Evolutionary conservation across 2,113 vertebrate genomes (phyloP), one percentile per base, ranked within the genome.

Genomic region (Mola mola): DNA sequence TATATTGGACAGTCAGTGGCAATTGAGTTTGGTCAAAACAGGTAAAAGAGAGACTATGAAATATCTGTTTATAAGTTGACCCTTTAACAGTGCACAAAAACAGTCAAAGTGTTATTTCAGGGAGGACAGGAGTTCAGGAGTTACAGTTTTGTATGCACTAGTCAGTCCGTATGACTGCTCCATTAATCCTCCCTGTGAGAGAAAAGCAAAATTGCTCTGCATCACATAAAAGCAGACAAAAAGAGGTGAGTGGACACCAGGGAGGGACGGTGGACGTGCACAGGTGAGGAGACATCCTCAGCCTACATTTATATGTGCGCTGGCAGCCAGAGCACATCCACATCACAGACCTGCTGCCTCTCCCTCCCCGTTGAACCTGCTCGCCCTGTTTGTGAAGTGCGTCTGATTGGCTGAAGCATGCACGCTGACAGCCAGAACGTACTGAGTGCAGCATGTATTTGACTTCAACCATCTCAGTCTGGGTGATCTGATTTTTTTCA

Each of bases 401-500:
- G 71, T 65, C 26, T 66, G 75, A 82, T 67, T 64, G 72, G 75
- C 19, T 56, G 28, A 50, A 50, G 48, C 24, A 19, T 44, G 22
- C 2, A 9, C 49, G 59, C 56, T n/a, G 42, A 58, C 4, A n/a
- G 69, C 57, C 70, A 73, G 40, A n/a, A 50, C 12, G 0, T 24
- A 49, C 52, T 17, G 42, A 43, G 29, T 65, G 16, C 46, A 59
- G 26, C 33, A 55, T 22, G 57, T 47, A 46, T 70, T 69, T 62
- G 21, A 59, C 64, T 77, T 67, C 26, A 57, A 43, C 78, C 19
- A 52, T 66, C 75, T 49, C 43, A 62, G 47, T 82, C 52, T 55
- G 36, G 61, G 19, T 72, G 74, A 78, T 67, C 44, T 66, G 52
- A 82, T 78, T 79, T 49, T 65, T 60, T 72, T 51, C 42, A 43